phyloP scores from a whole-genome alignment of 37 sponge, comb jelly and placozoan genomes.

The Halisarca cf. caerulea region DNA sequence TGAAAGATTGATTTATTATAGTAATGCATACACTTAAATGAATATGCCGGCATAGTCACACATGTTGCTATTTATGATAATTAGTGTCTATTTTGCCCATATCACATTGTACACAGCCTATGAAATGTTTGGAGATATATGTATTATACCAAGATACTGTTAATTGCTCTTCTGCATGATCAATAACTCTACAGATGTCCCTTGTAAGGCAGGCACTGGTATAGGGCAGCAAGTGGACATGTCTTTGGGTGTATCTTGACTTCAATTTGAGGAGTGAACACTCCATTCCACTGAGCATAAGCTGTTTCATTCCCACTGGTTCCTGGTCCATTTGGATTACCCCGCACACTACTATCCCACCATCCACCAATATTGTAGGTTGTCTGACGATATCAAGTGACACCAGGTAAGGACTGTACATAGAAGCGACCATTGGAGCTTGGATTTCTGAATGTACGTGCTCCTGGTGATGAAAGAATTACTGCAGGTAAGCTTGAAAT shows the following conservation, averaged over 20 bases:
- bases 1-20: too few species aligned
- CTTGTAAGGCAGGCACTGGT: too few species aligned
- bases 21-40: too few species aligned
- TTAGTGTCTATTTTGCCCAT: too few species aligned
- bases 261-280: not conserved
- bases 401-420: not conserved
- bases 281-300: slow-evolving; percentile 1
- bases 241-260: not conserved
- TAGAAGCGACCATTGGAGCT: not conserved
- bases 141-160: too few species aligned
- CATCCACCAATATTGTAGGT: slow-evolving; percentile 32
- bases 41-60: too few species aligned
- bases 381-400: not conserved
- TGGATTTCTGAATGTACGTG: not conserved
- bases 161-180: too few species aligned
- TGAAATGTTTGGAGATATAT: too few species aligned
- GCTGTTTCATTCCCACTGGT: not conserved
- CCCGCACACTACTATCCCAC: slow-evolving; percentile 12
- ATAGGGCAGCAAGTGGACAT: not conserved
- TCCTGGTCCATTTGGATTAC: slow-evolving; percentile 25
- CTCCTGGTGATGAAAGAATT: not conserved
- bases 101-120: too few species aligned
- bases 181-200: too few species aligned
- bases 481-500: slow-evolving; percentile 7
- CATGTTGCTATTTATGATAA: too few species aligned